A percentile compares a stretch with the other conserved stretches of the same genome.
Conservation (phyloP, 1,140 invertebrate genomes). For the Zelostemma sp. region DNA sequence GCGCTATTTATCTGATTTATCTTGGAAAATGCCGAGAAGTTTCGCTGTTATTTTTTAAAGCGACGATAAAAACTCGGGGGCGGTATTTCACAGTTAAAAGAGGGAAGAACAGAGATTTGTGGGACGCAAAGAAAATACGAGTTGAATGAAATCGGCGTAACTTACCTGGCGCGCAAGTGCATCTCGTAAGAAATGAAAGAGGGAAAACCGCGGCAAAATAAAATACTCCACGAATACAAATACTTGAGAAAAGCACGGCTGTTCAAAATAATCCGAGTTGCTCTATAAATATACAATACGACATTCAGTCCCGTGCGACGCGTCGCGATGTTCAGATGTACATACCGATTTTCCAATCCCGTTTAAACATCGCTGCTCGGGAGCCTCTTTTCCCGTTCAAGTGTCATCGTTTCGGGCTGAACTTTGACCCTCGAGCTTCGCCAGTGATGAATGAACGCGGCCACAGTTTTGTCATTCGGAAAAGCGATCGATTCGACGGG, state of each 20-base stretch:
- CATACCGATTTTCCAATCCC: conserved; percentile 46
- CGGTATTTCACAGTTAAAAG: too few species aligned
- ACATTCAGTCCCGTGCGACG: conserved; percentile 66
- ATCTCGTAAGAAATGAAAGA: conserved; percentile 9
- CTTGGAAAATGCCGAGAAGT: too few species aligned
- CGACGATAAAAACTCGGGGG: too few species aligned
- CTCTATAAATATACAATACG: conserved; percentile 72
- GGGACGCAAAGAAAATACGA: too few species aligned
- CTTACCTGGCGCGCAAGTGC: neutral
- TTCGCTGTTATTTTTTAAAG: too few species aligned
- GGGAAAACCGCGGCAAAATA: conserved; percentile 39
- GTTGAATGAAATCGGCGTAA: neutral
- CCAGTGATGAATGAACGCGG: too few species aligned
- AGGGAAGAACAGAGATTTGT: too few species aligned
- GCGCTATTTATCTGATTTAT: too few species aligned
- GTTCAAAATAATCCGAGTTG: conserved; percentile 68
- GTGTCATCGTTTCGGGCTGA: neutral
- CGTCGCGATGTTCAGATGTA: conserved; percentile 66
- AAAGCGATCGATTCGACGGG: neutral
- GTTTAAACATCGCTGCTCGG: conserved; percentile 13
- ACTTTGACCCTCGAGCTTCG: conserved; percentile 10
- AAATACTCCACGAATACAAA: conserved; percentile 40
- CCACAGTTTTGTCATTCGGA: neutral
- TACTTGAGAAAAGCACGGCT: conserved; percentile 61
- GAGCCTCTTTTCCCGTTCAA: neutral